These are phyloP conservation scores for Sphinx pinastri DNA, from an alignment of 2,888 invertebrate species.

Conservation along the genomic window DNA sequence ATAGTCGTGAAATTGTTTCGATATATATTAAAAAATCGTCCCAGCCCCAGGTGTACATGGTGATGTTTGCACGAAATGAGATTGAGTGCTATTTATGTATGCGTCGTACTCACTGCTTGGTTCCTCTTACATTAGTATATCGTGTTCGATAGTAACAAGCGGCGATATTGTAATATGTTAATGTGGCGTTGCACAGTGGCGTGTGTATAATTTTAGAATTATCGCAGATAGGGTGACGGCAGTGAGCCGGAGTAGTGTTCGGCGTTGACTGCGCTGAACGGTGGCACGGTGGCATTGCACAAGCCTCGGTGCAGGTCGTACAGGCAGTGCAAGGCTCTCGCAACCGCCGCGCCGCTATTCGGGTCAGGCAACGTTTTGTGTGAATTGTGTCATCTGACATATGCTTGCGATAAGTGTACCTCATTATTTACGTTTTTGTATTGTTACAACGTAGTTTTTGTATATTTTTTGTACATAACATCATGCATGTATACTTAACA, in stretches of 20 bases:
- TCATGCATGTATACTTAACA: not conserved
- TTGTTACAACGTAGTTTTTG: slow-evolving; percentile 26
- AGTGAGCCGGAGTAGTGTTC: not conserved
- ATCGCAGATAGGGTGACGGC: not conserved
- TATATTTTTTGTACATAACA: slow-evolving; percentile 15
- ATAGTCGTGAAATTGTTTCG: not conserved
- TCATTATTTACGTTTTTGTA: slow-evolving; percentile 46
- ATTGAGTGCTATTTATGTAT: too few species aligned
- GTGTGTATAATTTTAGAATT: slow-evolving; percentile 10
- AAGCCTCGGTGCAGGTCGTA: slow-evolving; percentile 75
- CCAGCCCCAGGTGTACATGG: not conserved
- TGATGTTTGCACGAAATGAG: too few species aligned
- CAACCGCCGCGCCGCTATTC: slow-evolving; percentile 75
- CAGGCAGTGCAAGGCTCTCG: slow-evolving; percentile 74
- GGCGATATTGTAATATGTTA: slow-evolving; percentile 4
- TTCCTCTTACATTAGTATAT: slow-evolving; percentile 15
- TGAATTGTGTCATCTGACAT: slow-evolving; percentile 81
- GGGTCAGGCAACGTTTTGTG: slow-evolving; percentile 81
- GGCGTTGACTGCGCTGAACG: not conserved
- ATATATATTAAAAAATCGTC: not conserved
- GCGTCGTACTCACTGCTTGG: not conserved
- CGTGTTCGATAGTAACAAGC: slow-evolving; percentile 31
- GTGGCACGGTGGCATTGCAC: slow-evolving; percentile 68
- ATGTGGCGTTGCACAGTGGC: not conserved
- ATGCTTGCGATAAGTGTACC: slow-evolving; percentile 61